Base-by-base conservation (phyloP, 2,888 invertebrate species). In the Zhengitettix transpicula region DNA sequence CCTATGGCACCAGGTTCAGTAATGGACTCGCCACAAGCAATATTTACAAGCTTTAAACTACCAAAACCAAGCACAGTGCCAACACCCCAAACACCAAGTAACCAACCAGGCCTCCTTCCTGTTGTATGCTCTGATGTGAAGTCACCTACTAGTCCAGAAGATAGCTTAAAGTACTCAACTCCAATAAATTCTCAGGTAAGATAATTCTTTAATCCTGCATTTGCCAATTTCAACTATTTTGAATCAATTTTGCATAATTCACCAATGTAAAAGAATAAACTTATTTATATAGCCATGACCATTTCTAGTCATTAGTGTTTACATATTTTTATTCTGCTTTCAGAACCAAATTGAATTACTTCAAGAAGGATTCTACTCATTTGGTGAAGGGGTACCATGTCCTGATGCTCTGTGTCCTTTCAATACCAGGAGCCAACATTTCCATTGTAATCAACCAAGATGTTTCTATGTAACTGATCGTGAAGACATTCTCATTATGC, bases 1-100 rank as follows among this genome's bases (percentile, higher is more conserved):
- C 61, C 62, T 16, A 62, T 58, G 52, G 61, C 64, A 40, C 63
- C 64, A 28, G 65, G 65, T 17, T 58, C 65, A 14, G 44, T 74
- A 28, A 72, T 75, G 69, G 78, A 84, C 67, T 85, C 88, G 42
- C 92, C 91, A 0, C 89, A 93, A 73, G 93, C 93, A 1, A 90
- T 93, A 66, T 94, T 93, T 71, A 92, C 93, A 16, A 92, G 91
- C 66, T 94, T 94, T 72, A 94, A 94, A 71, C 77, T 94, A 63
- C 92, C 93, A 16, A 92, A 91, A 74, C 77, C 78, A 12, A 65
- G 66, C 42, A 63, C 61, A 60, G 57, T 59, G 44, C 60, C 62
- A 53, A 51, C 58, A 47, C 57, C 54, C 15, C 54, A 56, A 55
- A 52, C 56, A 40, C 57, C 40, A 40, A 55, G 60, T 40, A 40